A percentile compares a stretch with the other conserved stretches of the same genome.
These are phyloP conservation scores for Syngnathus rostellatus DNA, from an alignment of 2,797 vertebrate genomes.

Conservation along the genomic window DNA sequence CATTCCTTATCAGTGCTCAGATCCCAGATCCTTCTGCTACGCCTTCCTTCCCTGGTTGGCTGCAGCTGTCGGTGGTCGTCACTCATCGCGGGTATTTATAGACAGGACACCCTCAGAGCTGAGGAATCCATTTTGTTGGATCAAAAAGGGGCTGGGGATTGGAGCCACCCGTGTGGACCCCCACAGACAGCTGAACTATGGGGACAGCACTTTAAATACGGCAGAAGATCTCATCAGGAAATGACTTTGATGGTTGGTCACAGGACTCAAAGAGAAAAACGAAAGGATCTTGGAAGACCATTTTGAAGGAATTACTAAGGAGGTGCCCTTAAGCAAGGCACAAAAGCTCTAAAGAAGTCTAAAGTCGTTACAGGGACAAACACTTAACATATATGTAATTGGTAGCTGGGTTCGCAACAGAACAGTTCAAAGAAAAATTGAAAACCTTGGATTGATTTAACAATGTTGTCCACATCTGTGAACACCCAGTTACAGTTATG, in stretches of 20 bases:
- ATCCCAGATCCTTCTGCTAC: slow-evolving; percentile 24
- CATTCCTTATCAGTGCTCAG: slow-evolving; percentile 35
- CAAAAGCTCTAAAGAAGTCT: background rate
- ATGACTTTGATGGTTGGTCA: background rate
- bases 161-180: slow-evolving; percentile 15
- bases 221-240: slow-evolving; percentile 15
- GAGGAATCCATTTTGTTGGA: slow-evolving; percentile 62
- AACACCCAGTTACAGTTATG: background rate
- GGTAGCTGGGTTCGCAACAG: no score
- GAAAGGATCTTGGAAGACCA: background rate
- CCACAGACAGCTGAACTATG: slow-evolving; percentile 68
- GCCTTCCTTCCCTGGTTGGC: slow-evolving; percentile 22
- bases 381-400: no score
- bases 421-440: no score
- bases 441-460: no score
- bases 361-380: no score
- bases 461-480: no score
- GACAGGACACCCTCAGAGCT: slow-evolving; percentile 60
- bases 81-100: slow-evolving; percentile 76
- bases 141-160: slow-evolving; percentile 54
- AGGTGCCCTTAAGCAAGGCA: background rate
- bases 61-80: slow-evolving; percentile 74
- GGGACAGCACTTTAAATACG: slow-evolving; percentile 21
- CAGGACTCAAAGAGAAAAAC: no score
- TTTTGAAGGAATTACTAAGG: background rate